These are phyloP conservation scores for Sturnus vulgaris DNA, from an alignment of 2,113 vertebrate genomes.

Conservation along the genomic window DNA sequence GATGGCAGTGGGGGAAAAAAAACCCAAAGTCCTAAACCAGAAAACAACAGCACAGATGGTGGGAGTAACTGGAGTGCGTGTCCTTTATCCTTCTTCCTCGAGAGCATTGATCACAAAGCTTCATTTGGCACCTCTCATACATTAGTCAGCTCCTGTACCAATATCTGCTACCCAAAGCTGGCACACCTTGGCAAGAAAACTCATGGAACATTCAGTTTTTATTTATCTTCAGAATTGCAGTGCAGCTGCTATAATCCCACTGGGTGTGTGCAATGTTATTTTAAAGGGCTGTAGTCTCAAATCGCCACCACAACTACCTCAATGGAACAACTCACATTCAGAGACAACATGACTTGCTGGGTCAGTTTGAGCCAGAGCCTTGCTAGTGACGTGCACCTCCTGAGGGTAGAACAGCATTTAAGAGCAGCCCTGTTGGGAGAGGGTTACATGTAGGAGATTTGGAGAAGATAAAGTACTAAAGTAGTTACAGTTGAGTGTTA, in stretches of 20 bases:
- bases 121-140: not conserved
- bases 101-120: not conserved
- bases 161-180: not conserved
- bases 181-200: not conserved
- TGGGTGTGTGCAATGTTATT: not conserved
- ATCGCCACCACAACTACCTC: not conserved
- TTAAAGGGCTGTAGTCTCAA: not conserved
- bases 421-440: not conserved
- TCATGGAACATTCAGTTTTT: not conserved
- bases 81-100: rapidly evolving
- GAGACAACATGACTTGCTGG: not conserved
- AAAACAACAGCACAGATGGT: not conserved
- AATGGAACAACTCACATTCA: not conserved
- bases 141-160: not conserved
- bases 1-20: rapidly evolving
- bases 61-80: not conserved
- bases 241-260: not conserved
- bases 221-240: not conserved
- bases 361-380: not conserved
- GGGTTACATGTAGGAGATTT: not conserved
- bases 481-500: not conserved
- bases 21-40: not conserved
- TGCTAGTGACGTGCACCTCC: not conserved
- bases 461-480: not conserved
- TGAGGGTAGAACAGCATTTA: not conserved